Base-by-base conservation (phyloP, 2,888 invertebrate species). In the Drosophila flavopinicola region DNA sequence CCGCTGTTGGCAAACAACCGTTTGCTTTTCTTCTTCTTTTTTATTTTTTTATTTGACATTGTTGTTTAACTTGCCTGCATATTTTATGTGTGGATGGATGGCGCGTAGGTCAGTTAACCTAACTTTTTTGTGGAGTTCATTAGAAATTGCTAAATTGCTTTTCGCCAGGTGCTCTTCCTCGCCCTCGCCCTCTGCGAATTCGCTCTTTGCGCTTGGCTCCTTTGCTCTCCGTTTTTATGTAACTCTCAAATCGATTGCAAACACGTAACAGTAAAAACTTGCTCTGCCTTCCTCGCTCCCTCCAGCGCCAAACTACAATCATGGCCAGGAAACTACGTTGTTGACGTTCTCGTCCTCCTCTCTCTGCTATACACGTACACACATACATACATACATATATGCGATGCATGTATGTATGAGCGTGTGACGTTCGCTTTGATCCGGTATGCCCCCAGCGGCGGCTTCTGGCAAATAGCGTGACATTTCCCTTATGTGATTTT, bases 191-290 rank as follows among this genome's bases (percentile, higher is more conserved):
- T 15, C 20, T 33, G n/a, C n/a, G n/a, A n/a, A n/a, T 29, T 3
- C 20, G 20, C 33, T 7, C 20, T 29, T 30, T 29, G 33, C 25
- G 15, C 23, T 27, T 51, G 23, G 45, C 32, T 23, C 13, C 37
- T 39, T 56, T 15, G 51, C 41, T 78, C 11, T 30, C 29, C 15
- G 59, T 83, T 78, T 83, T 87, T 83, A 83, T 83, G 73, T 83
- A 83, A 83, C 83, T 83, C 83, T 87, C 85, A 85, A 83, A 87
- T 87, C 83, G 83, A 87, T 83, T 78, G 85, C 85, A 83, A 87
- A 83, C 79, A 83, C 87, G 83, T 83, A 83, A 83, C 87, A 87
- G 74, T 78, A 65, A 61, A 65, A 83, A 75, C 79, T 67, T 66
- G 76, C 84, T n/a, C n/a, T n/a, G n/a, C n/a, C n/a, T n/a, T n/a